These are phyloP conservation scores for Sus cebifrons DNA, from an alignment of 2,797 vertebrate species.

Conservation along the genomic window DNA sequence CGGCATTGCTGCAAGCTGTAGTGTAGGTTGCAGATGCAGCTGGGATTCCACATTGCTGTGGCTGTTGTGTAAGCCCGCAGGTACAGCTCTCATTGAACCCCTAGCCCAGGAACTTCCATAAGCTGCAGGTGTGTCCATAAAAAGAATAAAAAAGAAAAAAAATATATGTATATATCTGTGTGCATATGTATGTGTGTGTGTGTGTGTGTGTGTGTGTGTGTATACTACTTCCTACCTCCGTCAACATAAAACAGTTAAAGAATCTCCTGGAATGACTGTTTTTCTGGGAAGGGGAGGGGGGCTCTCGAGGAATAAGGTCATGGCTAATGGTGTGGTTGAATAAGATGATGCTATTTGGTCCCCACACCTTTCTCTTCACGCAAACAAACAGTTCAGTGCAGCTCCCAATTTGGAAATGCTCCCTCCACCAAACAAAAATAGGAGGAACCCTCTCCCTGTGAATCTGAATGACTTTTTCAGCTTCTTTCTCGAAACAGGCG, in stretches of 20 bases:
- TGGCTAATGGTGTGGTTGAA: not conserved
- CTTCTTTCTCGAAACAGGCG: slow-evolving; percentile 5
- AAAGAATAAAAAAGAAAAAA: no score
- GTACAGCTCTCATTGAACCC: no score
- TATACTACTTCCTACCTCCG: not conserved
- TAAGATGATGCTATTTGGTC: not conserved
- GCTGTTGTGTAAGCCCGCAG: no score
- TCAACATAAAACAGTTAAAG: slow-evolving; percentile 6
- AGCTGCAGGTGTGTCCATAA: no score
- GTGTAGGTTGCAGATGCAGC: no score
- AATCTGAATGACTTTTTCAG: not conserved
- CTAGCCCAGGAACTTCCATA: no score
- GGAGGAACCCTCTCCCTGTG: not conserved
- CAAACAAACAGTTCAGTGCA: not conserved
- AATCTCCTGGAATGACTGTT: not conserved
- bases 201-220: no score
- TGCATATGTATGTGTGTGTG: no score
- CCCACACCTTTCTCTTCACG: not conserved
- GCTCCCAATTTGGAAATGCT: not conserved
- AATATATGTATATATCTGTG: no score
- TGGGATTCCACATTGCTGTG: no score
- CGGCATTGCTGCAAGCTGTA: no score
- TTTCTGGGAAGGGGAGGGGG: not conserved
- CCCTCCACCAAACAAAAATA: not conserved
- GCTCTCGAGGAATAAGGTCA: not conserved